Base-by-base conservation (phyloP, 2,113 vertebrate genomes). In the Falco punctatus region DNA sequence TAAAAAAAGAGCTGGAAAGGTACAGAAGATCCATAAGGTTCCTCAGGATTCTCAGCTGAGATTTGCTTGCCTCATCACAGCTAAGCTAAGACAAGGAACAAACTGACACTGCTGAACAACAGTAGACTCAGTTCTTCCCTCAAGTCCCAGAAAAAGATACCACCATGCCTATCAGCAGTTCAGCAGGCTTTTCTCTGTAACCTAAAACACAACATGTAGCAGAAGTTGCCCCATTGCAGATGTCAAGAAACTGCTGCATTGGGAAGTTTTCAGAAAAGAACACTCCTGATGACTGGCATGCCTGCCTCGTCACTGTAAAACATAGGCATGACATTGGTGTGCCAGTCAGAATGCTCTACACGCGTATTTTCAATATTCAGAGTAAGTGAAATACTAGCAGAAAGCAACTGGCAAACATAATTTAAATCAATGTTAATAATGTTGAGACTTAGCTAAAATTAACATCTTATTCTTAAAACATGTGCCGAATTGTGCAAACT, bases 191-290 rank as follows among this genome's bases (percentile, higher is more conserved):
- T 71, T 21, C 72, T 64, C 48, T 33, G 1, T 0, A 71, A 38
- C 13, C 14, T 2, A 13, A 58, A 11, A 30, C 13, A 80, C 74
- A 83, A 71, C 0, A 0, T 4, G 7, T 3, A 42, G 22, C 1
- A 54, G 15, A 84, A 75, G 27, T 17, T 27, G 28, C 27, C 46
- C 21, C 21, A 26, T 2, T 75, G 44, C 46, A 88, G 49, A 51
- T 51, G 59, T 27, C 44, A 91, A 94, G 55, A 22, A 54, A 86
- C 13, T 35, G 38, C 30, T 82, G 27, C 46, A 38, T 0, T 14
- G 67, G 32, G 12, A 80, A 42, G 32, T 46, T 62, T 58, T 59
- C 46, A 49, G 19, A 72, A 73, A 49, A 11, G 15, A 57, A 58
- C 22, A 57, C 22, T 69, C 42, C 42, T 30, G 1, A 22, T 30